Percentiles rank a stretch among this genome's conserved stretches.
Evolutionary conservation across 2,888 invertebrate species (phyloP).

Genomic region (Ornithoptera alexandrae): DNA sequence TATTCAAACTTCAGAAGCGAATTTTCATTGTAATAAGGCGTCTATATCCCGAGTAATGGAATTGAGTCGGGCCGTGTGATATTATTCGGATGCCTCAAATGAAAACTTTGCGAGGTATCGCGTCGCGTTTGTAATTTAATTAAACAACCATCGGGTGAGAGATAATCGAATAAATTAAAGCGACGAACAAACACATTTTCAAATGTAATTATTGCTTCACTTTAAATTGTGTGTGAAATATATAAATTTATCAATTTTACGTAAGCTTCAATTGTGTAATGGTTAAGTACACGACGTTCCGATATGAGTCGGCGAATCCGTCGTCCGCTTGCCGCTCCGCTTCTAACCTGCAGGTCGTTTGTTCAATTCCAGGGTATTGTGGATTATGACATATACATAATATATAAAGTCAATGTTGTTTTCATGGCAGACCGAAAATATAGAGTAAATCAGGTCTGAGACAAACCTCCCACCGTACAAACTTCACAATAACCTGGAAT

Average conservation of each 20-base stretch:
- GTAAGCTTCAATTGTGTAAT: too few relatives aligned
- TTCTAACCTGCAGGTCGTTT: too few relatives aligned
- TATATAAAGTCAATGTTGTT: too few relatives aligned
- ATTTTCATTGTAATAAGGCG: conserved; percentile 7
- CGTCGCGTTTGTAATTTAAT: not conserved
- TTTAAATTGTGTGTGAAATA: not conserved
- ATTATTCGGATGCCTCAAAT: conserved; percentile 3
- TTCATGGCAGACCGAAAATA: too few relatives aligned
- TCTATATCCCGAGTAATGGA: conserved; percentile 5
- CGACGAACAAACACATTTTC: not conserved
- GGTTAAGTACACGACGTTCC: too few relatives aligned
- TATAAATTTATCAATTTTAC: not conserved
- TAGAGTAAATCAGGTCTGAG: too few relatives aligned
- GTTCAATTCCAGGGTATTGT: too few relatives aligned
- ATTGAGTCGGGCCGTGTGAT: conserved; percentile 2
- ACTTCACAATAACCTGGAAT: too few relatives aligned
- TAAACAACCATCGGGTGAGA: not conserved
- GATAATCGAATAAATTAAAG: conserved; percentile 3
- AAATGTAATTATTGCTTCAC: not conserved
- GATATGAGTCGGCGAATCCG: too few relatives aligned
- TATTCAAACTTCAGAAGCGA: not conserved
- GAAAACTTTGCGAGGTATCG: conserved; percentile 4
- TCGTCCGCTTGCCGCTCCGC: too few relatives aligned
- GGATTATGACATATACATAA: too few relatives aligned
- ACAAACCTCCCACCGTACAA: too few relatives aligned